Percentiles rank a stretch among this genome's conserved stretches.
Conservation (phyloP, 2,113 vertebrate species). For the Sigmodon hispidus region DNA sequence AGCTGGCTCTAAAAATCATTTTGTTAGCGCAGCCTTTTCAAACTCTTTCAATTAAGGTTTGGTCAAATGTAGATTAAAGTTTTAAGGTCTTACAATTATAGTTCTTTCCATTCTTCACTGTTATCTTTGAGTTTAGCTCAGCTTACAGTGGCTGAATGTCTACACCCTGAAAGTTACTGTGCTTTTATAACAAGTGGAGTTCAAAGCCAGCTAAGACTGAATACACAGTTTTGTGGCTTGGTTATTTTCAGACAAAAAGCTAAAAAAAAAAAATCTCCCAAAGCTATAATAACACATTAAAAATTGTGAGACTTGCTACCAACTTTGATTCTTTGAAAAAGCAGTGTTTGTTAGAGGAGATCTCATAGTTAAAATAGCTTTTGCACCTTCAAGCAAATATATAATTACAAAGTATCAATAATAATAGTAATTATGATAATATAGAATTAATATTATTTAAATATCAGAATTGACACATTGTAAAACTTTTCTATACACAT, state of each 20-base stretch:
- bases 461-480: neutral
- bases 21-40: neutral
- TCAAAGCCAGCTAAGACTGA: neutral
- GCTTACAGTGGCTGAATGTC: too few relatives aligned
- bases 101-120: neutral
- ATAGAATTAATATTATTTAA: neutral
- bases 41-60: neutral
- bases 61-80: slow-evolving; percentile 6
- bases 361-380: neutral
- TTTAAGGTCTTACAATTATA: neutral
- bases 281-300: too few relatives aligned
- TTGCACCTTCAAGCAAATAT: neutral
- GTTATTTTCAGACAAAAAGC: neutral
- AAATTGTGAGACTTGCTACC: too few relatives aligned
- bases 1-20: slow-evolving; percentile 7
- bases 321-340: too few relatives aligned
- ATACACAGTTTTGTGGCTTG: neutral
- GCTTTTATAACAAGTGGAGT: neutral
- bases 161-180: neutral
- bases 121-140: neutral
- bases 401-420: neutral
- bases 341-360: neutral
- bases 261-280: too few relatives aligned
- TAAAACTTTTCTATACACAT: neutral
- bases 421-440: slow-evolving; percentile 17